Percentiles rank a stretch among this genome's conserved stretches.
Conservation (phyloP, 2,888 invertebrate genomes). For the Phalangium opilio region DNA sequence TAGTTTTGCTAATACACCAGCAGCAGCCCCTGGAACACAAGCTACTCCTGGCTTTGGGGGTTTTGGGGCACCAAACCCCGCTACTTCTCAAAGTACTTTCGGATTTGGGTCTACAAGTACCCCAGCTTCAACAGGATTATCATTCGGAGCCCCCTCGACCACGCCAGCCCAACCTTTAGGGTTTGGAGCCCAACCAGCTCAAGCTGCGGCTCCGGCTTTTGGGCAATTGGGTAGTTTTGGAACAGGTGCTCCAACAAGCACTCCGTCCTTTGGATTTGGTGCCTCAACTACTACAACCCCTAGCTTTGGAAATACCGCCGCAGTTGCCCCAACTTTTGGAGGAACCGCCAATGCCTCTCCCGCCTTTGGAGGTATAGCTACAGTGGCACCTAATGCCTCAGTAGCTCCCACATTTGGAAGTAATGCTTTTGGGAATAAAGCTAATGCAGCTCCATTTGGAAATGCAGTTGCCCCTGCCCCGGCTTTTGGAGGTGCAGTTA, state of each 20-base stretch:
- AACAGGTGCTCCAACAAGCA: conserved; percentile 5
- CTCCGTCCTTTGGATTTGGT: conserved; percentile 7
- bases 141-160: neutral
- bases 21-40: too few relatives aligned
- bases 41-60: neutral
- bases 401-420: neutral
- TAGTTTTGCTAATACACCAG: neutral
- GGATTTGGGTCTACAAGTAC: conserved; percentile 6
- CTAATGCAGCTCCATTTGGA: conserved; percentile 6
- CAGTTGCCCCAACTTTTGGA: conserved; percentile 6
- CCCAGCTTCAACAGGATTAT: neutral
- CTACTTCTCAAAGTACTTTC: conserved; percentile 2
- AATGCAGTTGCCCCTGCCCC: conserved; percentile 2
- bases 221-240: conserved; percentile 4
- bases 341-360: too few relatives aligned
- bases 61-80: neutral
- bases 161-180: too few relatives aligned
- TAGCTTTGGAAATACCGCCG: neutral
- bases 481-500: conserved; percentile 4
- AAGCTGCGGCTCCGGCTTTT: neutral
- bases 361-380: too few relatives aligned
- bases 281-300: conserved; percentile 4
- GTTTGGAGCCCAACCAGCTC: too few relatives aligned
- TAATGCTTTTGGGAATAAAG: conserved; percentile 4
- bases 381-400: too few relatives aligned